A percentile compares a stretch with the other conserved stretches of the same genome.
These are phyloP conservation scores for Xenopus laevis DNA, from an alignment of 2,113 vertebrate species.

Conservation along the genomic window DNA sequence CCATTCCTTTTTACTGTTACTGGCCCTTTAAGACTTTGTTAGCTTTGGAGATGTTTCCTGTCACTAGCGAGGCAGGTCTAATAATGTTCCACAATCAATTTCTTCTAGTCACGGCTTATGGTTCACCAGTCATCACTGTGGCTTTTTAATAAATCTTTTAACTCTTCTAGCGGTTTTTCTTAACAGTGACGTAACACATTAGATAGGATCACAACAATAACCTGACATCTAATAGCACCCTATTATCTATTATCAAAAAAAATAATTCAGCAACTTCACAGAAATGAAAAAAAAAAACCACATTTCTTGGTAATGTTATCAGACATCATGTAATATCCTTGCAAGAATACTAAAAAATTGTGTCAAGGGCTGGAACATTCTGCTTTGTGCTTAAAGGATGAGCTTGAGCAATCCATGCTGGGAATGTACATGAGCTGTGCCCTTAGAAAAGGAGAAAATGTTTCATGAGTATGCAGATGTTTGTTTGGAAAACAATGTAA, in stretches of 20 bases:
- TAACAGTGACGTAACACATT: neutral
- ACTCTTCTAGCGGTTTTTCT: neutral
- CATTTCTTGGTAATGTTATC: neutral
- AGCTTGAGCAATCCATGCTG: neutral
- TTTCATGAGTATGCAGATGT: too few species aligned
- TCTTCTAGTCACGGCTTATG: too few species aligned
- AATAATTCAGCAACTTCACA: slow-evolving; percentile 9
- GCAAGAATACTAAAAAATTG: neutral
- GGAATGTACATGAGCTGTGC: neutral
- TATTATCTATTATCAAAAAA: slow-evolving; percentile 11
- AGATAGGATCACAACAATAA: slow-evolving; percentile 34
- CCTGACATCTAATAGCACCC: slow-evolving; percentile 19
- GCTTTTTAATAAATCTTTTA: neutral
- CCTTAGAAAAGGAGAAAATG: too few species aligned
- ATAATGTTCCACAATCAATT: too few species aligned
- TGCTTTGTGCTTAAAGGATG: neutral
- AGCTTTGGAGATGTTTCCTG: too few species aligned
- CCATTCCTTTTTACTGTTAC: too few species aligned
- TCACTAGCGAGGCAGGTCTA: too few species aligned
- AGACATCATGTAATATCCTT: neutral
- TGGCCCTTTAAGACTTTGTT: too few species aligned
- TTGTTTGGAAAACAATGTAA: too few species aligned
- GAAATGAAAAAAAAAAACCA: slow-evolving; percentile 22
- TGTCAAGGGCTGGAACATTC: neutral
- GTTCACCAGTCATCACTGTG: neutral